Conservation (phyloP, 2,888 invertebrate species). For the Hemaris fuciformis region DNA sequence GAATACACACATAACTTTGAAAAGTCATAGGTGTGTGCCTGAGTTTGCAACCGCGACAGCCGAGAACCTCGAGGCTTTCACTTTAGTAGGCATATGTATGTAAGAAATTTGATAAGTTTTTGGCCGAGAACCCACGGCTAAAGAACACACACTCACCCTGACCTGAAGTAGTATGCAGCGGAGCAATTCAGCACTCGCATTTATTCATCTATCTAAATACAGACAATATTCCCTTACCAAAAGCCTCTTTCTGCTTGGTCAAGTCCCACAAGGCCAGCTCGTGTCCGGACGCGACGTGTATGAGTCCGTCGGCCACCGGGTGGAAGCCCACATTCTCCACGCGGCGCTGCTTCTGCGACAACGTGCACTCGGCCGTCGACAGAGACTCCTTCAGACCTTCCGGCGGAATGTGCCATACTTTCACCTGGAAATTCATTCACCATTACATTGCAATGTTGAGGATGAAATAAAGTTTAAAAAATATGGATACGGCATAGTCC, state of each 20-base stretch:
- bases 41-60: too few species aligned
- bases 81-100: too few species aligned
- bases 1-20: too few species aligned
- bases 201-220: too few species aligned
- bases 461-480: not conserved
- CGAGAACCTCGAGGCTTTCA: too few species aligned
- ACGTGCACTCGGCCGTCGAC: constrained; percentile 89
- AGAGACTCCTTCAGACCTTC: constrained; percentile 89
- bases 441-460: not conserved
- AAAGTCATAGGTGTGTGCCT: too few species aligned
- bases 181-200: too few species aligned
- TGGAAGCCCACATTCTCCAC: constrained; percentile 96
- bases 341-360: constrained; percentile 91
- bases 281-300: constrained; percentile 92
- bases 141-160: too few species aligned
- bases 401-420: constrained; percentile 94
- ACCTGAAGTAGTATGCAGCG: too few species aligned
- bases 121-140: too few species aligned
- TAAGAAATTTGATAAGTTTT: too few species aligned
- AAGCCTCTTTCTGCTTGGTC: constrained; percentile 89
- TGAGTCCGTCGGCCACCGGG: constrained; percentile 93
- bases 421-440: constrained; percentile 85
- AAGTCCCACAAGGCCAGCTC: constrained; percentile 94
- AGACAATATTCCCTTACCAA: constrained; percentile 84
- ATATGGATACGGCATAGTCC: too few species aligned